Evolutionary conservation across 2,888 invertebrate genomes (phyloP).

Genomic region (Eristalis tenax): DNA sequence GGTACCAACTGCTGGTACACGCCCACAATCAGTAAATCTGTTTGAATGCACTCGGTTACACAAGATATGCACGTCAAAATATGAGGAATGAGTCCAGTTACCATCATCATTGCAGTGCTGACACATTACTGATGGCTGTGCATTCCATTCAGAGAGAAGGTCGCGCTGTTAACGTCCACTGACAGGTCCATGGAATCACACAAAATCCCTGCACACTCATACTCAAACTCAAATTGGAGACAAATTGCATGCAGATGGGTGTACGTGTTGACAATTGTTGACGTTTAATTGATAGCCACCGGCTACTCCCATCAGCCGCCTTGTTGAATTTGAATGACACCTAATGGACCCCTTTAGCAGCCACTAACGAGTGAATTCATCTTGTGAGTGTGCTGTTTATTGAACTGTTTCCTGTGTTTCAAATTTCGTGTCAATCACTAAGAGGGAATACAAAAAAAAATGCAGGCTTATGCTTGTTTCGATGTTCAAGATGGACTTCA

Average conservation of each 20-base stretch:
- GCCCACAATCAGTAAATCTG: background rate
- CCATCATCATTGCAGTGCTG: background rate
- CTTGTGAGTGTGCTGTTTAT: background rate
- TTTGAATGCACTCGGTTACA: background rate
- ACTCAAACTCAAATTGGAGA: background rate
- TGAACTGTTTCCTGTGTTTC: background rate
- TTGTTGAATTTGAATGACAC: background rate
- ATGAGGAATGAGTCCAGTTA: background rate
- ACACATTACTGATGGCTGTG: background rate
- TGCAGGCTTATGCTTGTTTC: background rate
- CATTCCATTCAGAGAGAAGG: background rate
- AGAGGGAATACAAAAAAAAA: background rate
- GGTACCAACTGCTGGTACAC: background rate
- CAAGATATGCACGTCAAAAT: background rate
- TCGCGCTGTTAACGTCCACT: background rate
- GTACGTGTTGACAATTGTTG: slow-evolving; percentile 7
- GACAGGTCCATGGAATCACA: background rate
- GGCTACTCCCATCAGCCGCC: background rate
- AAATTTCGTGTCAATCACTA: too few relatives aligned
- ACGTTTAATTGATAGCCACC: background rate
- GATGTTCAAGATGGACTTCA: too few relatives aligned
- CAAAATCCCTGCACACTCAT: background rate
- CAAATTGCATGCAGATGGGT: background rate
- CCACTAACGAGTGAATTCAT: background rate
- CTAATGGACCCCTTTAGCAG: background rate